A percentile compares a stretch with the other conserved stretches of the same genome.
Conservation (phyloP, 1,140 invertebrate species). For the Cotesia vestalis region DNA sequence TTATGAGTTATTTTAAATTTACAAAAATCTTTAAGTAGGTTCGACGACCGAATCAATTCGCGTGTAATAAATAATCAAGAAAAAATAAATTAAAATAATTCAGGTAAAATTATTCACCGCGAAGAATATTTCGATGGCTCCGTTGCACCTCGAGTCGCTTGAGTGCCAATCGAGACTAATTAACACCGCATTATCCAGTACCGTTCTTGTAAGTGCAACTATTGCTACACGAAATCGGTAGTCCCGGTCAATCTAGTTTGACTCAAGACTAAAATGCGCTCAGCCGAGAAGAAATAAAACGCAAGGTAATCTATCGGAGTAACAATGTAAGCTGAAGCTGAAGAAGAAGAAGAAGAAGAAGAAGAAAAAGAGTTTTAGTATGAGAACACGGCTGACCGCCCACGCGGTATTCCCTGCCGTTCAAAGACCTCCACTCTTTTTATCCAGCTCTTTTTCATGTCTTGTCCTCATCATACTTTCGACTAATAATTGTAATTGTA, state of each 20-base stretch:
- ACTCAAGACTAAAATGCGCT: slow-evolving; percentile 17
- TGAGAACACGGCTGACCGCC: slow-evolving; percentile 19
- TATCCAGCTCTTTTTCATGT: background rate
- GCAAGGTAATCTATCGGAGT: slow-evolving; percentile 25
- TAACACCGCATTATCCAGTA: slow-evolving; percentile 42
- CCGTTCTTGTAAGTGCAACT: slow-evolving; percentile 10
- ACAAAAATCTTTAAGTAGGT: slow-evolving; percentile 13
- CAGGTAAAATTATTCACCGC: background rate
- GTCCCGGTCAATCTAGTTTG: slow-evolving; percentile 33
- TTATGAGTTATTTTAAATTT: too few relatives aligned
- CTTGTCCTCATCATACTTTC: background rate
- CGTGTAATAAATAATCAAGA: slow-evolving; percentile 45
- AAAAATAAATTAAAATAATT: slow-evolving; percentile 17
- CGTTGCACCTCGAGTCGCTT: slow-evolving; percentile 37
- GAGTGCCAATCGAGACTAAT: slow-evolving; percentile 56
- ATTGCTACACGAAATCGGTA: slow-evolving; percentile 7
- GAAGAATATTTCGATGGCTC: slow-evolving; percentile 13
- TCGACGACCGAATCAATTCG: slow-evolving; percentile 44
- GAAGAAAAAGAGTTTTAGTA: too few relatives aligned
- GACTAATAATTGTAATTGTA: background rate
- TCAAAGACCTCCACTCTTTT: slow-evolving; percentile 32
- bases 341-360: background rate
- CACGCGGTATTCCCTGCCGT: slow-evolving; percentile 29
- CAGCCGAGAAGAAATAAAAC: slow-evolving; percentile 33
- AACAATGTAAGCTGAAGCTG: slow-evolving; percentile 15